These are phyloP conservation scores for Chelonus insularis DNA, from an alignment of 1,140 invertebrate species.

Conservation along the genomic window DNA sequence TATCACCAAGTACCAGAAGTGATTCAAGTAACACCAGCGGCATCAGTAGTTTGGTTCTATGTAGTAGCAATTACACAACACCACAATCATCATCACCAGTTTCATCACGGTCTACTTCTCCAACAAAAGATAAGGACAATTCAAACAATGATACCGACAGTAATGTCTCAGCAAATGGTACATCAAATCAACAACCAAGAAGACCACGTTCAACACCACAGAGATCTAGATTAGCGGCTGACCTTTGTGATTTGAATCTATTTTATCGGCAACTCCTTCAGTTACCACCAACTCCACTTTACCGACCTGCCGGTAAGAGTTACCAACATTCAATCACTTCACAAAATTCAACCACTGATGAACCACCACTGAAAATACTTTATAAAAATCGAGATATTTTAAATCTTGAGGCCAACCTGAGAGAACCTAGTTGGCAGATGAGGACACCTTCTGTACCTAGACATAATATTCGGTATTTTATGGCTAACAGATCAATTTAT, in stretches of 20 bases:
- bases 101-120: neutral
- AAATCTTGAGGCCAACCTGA: slow-evolving; percentile 40
- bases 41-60: slow-evolving; percentile 2
- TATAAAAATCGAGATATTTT: slow-evolving; percentile 38
- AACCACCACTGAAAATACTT: slow-evolving; percentile 13
- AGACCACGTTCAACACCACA: neutral
- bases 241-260: neutral
- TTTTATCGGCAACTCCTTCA: neutral
- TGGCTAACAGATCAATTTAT: slow-evolving; percentile 32
- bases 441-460: slow-evolving; percentile 26
- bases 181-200: no score
- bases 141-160: no score
- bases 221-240: neutral
- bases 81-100: slow-evolving; percentile 28
- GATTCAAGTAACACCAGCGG: slow-evolving; percentile 40
- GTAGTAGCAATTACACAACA: slow-evolving; percentile 18
- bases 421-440: slow-evolving; percentile 37
- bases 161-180: no score
- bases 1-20: slow-evolving; percentile 35
- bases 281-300: no score
- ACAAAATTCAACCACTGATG: neutral
- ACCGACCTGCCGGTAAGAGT: neutral
- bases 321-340: neutral
- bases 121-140: no score
- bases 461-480: slow-evolving; percentile 24